phyloP scores from a whole-genome alignment of 2,797 vertebrate species.

The Platalea minor region DNA sequence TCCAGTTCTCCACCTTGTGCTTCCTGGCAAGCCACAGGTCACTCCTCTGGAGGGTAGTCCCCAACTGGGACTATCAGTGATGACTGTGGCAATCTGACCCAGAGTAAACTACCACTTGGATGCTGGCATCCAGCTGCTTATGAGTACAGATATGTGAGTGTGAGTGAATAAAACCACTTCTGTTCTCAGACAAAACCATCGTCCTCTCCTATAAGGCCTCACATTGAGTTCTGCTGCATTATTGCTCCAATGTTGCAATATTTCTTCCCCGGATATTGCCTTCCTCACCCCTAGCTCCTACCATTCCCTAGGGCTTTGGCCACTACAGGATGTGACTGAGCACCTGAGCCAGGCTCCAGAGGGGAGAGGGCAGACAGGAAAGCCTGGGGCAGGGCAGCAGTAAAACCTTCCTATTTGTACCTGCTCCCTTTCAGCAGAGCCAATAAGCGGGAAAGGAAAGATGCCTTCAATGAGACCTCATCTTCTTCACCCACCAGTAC shows the following conservation, averaged over 20 bases:
- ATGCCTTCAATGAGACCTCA: neutral
- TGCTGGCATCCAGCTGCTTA: neutral
- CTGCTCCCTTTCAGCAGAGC: neutral
- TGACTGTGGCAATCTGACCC: neutral
- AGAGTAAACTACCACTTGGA: neutral
- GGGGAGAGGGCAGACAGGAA: neutral
- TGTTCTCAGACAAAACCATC: neutral
- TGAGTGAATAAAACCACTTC: neutral
- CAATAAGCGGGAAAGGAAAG: neutral
- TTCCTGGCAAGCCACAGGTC: rapidly evolving
- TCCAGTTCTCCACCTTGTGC: neutral
- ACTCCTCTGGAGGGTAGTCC: neutral
- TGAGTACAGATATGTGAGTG: neutral
- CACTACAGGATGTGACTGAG: neutral
- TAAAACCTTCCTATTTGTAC: neutral
- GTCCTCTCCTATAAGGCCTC: neutral
- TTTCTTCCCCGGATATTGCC: neutral
- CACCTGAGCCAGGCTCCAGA: neutral
- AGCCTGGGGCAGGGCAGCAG: neutral
- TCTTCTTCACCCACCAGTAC: neutral
- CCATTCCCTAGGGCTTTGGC: neutral
- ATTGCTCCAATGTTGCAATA: neutral
- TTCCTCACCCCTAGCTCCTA: neutral
- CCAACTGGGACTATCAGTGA: rapidly evolving
- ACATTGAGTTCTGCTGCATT: neutral